Conservation (phyloP, 2,888 invertebrate genomes). For the Torymus texanus region DNA sequence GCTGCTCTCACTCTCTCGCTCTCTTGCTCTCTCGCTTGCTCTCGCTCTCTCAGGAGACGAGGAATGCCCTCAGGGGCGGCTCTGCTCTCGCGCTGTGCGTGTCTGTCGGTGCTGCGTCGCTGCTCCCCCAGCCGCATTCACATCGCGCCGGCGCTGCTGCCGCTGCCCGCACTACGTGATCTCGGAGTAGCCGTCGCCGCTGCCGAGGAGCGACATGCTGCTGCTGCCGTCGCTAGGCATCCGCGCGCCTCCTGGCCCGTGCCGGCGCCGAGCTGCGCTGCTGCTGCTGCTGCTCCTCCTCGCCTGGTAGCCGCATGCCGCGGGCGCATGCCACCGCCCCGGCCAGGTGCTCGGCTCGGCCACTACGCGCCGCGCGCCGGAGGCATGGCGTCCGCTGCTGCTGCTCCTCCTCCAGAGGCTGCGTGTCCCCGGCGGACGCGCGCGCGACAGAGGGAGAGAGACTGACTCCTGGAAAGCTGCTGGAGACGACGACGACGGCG, state of each 20-base stretch:
- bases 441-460: too few species aligned
- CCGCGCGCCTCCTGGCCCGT: conserved; percentile 59
- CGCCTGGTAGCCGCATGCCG: neutral
- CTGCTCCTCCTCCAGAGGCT: neutral
- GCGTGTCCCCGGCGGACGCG: too few species aligned
- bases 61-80: neutral
- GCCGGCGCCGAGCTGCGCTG: conserved; percentile 61
- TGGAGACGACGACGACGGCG: too few species aligned
- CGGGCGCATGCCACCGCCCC: neutral
- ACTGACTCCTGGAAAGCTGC: too few species aligned
- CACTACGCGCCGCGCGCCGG: neutral
- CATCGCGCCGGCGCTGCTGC: conserved; percentile 5
- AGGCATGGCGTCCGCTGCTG: conserved; percentile 1
- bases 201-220: conserved; percentile 42
- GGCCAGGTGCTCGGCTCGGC: neutral
- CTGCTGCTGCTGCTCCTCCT: conserved; percentile 59
- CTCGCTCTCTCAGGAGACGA: conserved; percentile 61
- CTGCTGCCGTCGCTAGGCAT: conserved; percentile 46
- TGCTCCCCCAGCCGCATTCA: conserved; percentile 1
- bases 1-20: conserved; percentile 55
- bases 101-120: neutral
- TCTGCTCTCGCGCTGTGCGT: conserved; percentile 7
- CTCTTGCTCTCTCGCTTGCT: conserved; percentile 53
- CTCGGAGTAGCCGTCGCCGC: conserved; percentile 40
- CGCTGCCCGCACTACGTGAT: conserved; percentile 28